Conservation (phyloP, 2,888 invertebrate species). For the Diaphora mendica region DNA sequence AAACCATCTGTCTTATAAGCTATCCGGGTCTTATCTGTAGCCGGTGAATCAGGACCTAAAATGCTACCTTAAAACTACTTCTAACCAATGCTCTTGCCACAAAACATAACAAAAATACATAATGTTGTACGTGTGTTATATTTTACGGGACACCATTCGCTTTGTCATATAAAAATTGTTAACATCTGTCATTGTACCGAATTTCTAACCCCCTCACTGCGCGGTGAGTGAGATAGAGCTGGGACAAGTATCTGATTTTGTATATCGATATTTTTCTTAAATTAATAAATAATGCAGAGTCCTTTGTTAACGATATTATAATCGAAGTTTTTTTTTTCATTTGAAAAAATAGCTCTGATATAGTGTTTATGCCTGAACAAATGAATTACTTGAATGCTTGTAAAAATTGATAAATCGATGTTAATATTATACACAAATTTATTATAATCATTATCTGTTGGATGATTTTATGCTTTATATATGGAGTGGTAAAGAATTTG, state of each 20-base stretch:
- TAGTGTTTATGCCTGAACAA: too few species aligned
- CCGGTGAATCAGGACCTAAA: not conserved
- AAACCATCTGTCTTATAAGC: too few species aligned
- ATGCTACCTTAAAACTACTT: not conserved
- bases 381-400: too few species aligned
- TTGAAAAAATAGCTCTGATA: too few species aligned
- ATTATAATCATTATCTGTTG: too few species aligned
- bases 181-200: slow-evolving; percentile 43
- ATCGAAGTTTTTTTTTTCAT: too few species aligned
- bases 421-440: too few species aligned
- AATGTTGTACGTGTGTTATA: not conserved
- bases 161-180: slow-evolving; percentile 45
- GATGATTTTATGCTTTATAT: too few species aligned
- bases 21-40: too few species aligned
- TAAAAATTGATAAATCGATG: too few species aligned
- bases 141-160: not conserved
- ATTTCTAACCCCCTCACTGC: slow-evolving; percentile 40
- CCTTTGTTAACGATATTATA: not conserved
- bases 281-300: not conserved
- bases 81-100: not conserved
- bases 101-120: slow-evolving; percentile 1
- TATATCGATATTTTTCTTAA: not conserved
- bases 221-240: slow-evolving; percentile 16
- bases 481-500: too few species aligned
- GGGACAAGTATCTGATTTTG: slow-evolving; percentile 23